Base-by-base conservation (phyloP, 2,888 invertebrate genomes). In the Agonopterix arenella region DNA sequence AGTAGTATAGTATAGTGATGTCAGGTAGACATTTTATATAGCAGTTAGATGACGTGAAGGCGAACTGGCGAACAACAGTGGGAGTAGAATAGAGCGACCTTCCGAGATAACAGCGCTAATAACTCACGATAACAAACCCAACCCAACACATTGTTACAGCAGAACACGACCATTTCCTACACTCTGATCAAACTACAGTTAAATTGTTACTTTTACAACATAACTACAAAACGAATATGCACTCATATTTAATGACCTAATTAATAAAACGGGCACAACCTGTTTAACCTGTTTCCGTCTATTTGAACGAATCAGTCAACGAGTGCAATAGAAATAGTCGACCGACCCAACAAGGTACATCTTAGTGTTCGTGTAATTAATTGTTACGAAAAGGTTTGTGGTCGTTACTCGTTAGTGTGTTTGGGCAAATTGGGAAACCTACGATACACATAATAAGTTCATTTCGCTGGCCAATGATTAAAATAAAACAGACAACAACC, bases 21-120 rank as follows among this genome's bases (percentile, higher is more conserved):
- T 28, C 28, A 28, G 28, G 28, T 28, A 5, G 28, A 28, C 28
- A 28, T 28, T 28, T 28, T 28, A 28, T 28, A 28, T 1, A 28
- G 28, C 5, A 28, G 28, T 28, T 28, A 28, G 5, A 28, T 28
- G 28, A 28, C 7, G 28, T 28, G 28, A 28, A 28, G 28, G 28
- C 28, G 7, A 28, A 28, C 28, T 28, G 28, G 28, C 28, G 5
- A 28, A 28, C 28, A 0, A 28, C 7, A 58, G 55, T 60, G 62
- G 53, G 61, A 57, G 40, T 28, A 28, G 61, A 57, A n/a, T 28
- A 28, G 65, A 66, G 53, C 56, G 64, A 73, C 75, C 75, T 73
- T 75, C 72, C 56, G 54, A 68, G 73, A 73, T 72, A 72, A 68
- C 64, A 64, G 57, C 54, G 58, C 60, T 68, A 70, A 69, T 66